Conservation (phyloP, 2,888 invertebrate genomes). For the Yponomeuta cagnagella region DNA sequence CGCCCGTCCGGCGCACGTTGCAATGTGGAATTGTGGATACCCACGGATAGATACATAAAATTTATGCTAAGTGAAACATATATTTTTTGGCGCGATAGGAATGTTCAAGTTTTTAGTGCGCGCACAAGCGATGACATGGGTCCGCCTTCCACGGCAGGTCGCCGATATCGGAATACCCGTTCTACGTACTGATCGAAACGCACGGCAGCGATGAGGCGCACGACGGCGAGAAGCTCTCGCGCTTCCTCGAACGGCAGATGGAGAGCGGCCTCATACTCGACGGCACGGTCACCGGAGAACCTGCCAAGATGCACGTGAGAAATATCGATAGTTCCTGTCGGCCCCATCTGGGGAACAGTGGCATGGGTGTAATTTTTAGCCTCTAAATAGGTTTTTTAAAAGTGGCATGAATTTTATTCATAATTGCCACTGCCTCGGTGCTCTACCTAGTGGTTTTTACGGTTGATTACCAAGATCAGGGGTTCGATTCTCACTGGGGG, state of each 20-base stretch:
- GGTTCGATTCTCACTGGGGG: too few species aligned
- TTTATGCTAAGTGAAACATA: too few species aligned
- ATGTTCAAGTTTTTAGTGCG: neutral
- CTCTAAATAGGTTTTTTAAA: too few species aligned
- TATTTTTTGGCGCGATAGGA: neutral
- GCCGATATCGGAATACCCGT: slow-evolving; percentile 81
- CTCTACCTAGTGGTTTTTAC: too few species aligned
- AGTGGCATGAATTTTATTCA: too few species aligned
- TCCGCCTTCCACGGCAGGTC: slow-evolving; percentile 41
- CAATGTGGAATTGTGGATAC: too few species aligned
- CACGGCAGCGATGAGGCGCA: slow-evolving; percentile 90
- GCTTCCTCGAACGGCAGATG: slow-evolving; percentile 86
- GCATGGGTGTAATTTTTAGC: too few species aligned
- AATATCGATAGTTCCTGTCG: neutral
- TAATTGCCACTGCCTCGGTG: too few species aligned
- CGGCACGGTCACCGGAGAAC: slow-evolving; percentile 91
- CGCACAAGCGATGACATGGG: neutral
- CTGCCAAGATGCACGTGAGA: slow-evolving; percentile 83
- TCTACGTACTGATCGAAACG: slow-evolving; percentile 91
- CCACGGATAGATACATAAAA: too few species aligned
- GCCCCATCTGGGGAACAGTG: too few species aligned
- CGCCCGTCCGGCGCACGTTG: too few species aligned
- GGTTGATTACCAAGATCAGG: too few species aligned
- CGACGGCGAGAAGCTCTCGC: slow-evolving; percentile 90
- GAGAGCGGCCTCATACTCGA: slow-evolving; percentile 82